A percentile compares a stretch with the other conserved stretches of the same genome.
phyloP scores from a whole-genome alignment of 2,888 invertebrate species.

The Callyntrura sp. region DNA sequence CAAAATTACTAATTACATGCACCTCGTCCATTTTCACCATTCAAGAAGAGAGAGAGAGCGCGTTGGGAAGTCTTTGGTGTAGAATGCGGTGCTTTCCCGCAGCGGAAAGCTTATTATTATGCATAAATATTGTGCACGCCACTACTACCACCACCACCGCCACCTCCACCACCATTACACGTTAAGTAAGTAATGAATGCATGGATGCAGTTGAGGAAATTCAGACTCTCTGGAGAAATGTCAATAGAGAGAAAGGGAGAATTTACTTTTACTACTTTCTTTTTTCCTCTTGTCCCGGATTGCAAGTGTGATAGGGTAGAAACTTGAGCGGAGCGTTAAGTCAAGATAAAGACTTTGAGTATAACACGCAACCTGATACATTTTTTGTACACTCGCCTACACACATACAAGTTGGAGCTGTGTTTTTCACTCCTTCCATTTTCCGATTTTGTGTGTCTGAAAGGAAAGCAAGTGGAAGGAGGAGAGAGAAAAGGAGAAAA shows the following conservation, averaged over 20 bases:
- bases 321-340: neutral
- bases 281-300: conserved; percentile 20
- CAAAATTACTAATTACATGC: conserved; percentile 75
- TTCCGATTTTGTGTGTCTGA: conserved; percentile 16
- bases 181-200: conserved; percentile 49
- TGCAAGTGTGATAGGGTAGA: conserved; percentile 27
- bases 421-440: conserved; percentile 29
- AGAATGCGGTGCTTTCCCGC: conserved; percentile 17
- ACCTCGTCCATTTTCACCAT: conserved; percentile 55
- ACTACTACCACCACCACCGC: neutral
- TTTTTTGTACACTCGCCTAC: no score
- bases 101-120: conserved; percentile 34
- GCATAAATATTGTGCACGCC: conserved; percentile 39
- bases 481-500: conserved; percentile 3
- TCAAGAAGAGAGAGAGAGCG: neutral
- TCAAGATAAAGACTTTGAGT: conserved; percentile 1
- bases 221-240: conserved; percentile 61
- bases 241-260: conserved; percentile 59
- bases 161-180: no score
- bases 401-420: neutral
- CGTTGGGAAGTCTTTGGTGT: neutral
- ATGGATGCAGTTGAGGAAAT: conserved; percentile 70
- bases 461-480: conserved; percentile 27
- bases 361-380: conserved; percentile 45
- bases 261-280: conserved; percentile 47